Conservation (phyloP, 2,797 vertebrate genomes). For the Rousettus madagascariensis region DNA sequence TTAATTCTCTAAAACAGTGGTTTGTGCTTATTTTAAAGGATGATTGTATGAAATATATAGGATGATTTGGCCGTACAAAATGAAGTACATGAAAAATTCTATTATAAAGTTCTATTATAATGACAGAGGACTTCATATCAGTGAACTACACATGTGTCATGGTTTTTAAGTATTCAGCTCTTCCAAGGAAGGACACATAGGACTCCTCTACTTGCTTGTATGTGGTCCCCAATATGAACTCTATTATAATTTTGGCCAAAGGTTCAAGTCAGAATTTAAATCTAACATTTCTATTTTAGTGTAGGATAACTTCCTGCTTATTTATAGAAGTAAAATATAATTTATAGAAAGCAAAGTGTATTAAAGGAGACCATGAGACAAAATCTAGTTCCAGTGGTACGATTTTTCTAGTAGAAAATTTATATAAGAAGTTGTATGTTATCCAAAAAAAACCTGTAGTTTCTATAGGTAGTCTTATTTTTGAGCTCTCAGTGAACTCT, state of each 20-base stretch:
- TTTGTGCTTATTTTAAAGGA: constrained; percentile 61
- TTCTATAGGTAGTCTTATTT: not conserved
- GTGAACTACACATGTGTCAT: not conserved
- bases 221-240: not conserved
- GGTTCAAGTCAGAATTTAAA: constrained; percentile 24
- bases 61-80: constrained; percentile 58
- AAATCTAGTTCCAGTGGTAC: not conserved
- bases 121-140: constrained; percentile 16
- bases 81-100: constrained; percentile 52
- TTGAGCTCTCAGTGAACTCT: not conserved
- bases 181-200: not conserved
- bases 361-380: not conserved
- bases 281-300: not conserved
- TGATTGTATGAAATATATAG: constrained; percentile 48
- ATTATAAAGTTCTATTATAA: not conserved
- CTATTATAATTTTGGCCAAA: not conserved
- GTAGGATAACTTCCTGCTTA: not conserved
- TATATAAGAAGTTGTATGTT: not conserved
- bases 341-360: not conserved
- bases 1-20: constrained; percentile 49
- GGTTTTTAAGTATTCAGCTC: not conserved
- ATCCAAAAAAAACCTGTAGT: not conserved
- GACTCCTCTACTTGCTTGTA: not conserved
- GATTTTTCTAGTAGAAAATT: not conserved
- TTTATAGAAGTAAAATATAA: constrained; percentile 3